Evolutionary conservation across 2,888 invertebrate genomes (phyloP).

Genomic region (Cryptophagus acutangulus): DNA sequence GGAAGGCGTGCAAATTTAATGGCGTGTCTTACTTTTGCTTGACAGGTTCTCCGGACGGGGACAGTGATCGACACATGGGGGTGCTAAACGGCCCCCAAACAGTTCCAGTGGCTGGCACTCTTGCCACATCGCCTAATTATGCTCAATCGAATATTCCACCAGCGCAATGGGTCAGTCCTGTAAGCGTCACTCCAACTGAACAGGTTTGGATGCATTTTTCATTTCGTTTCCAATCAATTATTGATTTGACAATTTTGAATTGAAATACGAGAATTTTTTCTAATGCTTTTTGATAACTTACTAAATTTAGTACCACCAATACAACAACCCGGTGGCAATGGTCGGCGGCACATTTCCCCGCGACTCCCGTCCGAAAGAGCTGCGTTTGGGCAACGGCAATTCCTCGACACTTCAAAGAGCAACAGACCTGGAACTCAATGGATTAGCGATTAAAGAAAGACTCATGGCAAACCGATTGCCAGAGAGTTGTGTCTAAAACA

Average conservation of each 20-base stretch:
- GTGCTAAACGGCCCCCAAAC: conserved; percentile 36
- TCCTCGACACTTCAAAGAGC: conserved; percentile 48
- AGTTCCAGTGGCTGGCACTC: conserved; percentile 30
- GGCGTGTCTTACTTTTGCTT: conserved; percentile 2
- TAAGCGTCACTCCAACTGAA: conserved; percentile 45
- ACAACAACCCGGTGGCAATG: conserved; percentile 54
- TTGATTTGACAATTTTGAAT: no score
- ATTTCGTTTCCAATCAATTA: no score
- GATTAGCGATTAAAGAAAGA: conserved; percentile 81
- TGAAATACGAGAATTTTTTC: no score
- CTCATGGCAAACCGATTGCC: conserved; percentile 82
- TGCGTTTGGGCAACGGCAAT: conserved; percentile 50
- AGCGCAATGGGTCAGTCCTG: conserved; percentile 51
- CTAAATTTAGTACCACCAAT: conserved; percentile 43
- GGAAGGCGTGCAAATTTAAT: conserved; percentile 1
- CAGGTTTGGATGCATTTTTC: no score
- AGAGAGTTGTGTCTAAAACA: conserved; percentile 76
- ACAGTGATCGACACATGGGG: conserved; percentile 37
- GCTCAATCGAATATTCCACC: conserved; percentile 34
- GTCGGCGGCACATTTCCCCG: conserved; percentile 55
- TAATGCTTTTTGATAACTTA: background rate
- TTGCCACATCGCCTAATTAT: conserved; percentile 36
- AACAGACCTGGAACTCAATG: conserved; percentile 60
- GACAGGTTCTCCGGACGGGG: conserved; percentile 43
- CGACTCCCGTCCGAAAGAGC: conserved; percentile 51